Percentiles rank a stretch among this genome's conserved stretches.
Evolutionary conservation across 2,113 vertebrate species (phyloP).

Genomic region (Coptodon rendalli): DNA sequence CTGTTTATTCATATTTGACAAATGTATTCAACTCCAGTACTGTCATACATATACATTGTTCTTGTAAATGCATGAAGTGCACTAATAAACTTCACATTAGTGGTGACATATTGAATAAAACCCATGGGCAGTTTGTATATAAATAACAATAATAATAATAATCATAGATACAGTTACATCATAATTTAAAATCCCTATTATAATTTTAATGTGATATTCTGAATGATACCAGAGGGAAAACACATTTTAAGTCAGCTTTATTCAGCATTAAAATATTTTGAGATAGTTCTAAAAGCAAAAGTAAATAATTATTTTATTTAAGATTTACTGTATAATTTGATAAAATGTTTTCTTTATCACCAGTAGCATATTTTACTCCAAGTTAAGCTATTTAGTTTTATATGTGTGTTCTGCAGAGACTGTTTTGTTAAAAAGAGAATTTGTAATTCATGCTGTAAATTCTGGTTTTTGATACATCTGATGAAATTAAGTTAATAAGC

Average conservation of each 20-base stretch:
- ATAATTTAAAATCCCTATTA: not conserved
- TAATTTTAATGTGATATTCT: not conserved
- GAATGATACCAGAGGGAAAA: not conserved
- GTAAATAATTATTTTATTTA: not conserved
- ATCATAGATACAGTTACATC: not conserved
- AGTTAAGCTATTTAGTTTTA: not conserved
- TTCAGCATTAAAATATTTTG: not conserved
- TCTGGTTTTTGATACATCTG: not conserved
- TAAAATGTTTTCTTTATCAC: not conserved
- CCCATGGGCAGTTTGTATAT: slow-evolving; percentile 37
- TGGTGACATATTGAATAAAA: slow-evolving; percentile 40
- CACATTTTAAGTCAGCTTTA: not conserved
- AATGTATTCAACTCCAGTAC: slow-evolving; percentile 41
- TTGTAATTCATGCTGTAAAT: not conserved
- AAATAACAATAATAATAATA: not conserved
- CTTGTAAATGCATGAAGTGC: slow-evolving; percentile 53
- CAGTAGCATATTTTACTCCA: not conserved
- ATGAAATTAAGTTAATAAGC: not conserved
- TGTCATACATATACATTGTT: slow-evolving; percentile 64
- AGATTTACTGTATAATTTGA: not conserved
- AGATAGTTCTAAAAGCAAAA: not conserved
- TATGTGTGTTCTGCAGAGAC: not conserved
- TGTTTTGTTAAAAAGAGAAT: not conserved
- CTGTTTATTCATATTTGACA: slow-evolving; percentile 62
- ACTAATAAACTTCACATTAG: slow-evolving; percentile 48